These are phyloP conservation scores for Heloderma charlesbogerti DNA, from an alignment of 2,113 vertebrate species.

Conservation along the genomic window DNA sequence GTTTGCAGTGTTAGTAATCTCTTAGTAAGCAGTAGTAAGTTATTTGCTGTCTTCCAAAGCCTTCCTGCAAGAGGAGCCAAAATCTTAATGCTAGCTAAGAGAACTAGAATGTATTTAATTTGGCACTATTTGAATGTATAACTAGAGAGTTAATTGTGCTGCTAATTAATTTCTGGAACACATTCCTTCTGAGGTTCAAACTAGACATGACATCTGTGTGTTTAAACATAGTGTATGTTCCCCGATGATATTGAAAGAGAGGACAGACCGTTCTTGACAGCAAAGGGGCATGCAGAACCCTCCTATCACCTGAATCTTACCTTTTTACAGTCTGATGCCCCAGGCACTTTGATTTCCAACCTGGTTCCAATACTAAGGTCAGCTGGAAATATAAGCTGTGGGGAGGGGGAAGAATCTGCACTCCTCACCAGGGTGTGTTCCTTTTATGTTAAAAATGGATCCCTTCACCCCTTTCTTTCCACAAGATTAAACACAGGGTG, in stretches of 20 bases:
- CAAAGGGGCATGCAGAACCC: background rate
- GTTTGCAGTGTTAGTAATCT: conserved; percentile 29
- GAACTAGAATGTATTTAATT: background rate
- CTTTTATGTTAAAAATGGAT: background rate
- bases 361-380: background rate
- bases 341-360: background rate
- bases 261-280: background rate
- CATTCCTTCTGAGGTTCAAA: background rate
- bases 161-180: background rate
- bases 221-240: background rate
- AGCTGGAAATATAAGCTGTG: background rate
- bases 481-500: background rate
- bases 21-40: background rate
- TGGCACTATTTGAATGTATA: background rate
- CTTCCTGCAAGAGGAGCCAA: background rate
- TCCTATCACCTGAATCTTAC: background rate
- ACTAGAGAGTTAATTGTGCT: background rate
- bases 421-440: background rate
- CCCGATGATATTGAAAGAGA: background rate
- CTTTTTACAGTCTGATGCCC: background rate
- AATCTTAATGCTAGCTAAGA: background rate
- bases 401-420: background rate
- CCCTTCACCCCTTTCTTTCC: background rate
- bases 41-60: background rate
- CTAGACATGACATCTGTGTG: background rate